Percentiles rank a stretch among this genome's conserved stretches.
phyloP scores from a whole-genome alignment of 2,797 vertebrate genomes.

The Coregonus ussuriensis region DNA sequence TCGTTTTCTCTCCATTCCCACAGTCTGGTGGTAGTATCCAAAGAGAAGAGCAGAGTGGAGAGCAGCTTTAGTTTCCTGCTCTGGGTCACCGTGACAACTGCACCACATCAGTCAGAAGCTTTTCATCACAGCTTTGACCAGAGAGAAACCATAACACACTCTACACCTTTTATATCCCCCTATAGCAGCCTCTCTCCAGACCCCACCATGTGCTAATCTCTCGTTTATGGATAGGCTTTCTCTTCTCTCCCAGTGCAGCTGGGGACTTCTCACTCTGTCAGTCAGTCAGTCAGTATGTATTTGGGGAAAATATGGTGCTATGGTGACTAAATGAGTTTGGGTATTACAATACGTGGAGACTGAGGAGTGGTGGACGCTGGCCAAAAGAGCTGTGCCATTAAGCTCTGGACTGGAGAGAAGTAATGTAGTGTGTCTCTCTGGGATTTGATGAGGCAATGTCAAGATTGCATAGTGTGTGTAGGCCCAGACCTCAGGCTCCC shows the following conservation, averaged over 20 bases:
- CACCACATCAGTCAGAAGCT: constrained; percentile 66
- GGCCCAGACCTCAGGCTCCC: constrained; percentile 8
- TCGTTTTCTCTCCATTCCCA: constrained; percentile 9
- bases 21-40: constrained; percentile 36
- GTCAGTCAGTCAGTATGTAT: not conserved
- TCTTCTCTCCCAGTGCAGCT: constrained; percentile 38
- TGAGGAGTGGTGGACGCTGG: constrained; percentile 25
- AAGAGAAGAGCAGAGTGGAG: constrained; percentile 45
- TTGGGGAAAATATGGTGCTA: not conserved
- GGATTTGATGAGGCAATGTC: constrained; percentile 23
- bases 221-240: constrained; percentile 66
- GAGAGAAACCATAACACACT: constrained; percentile 57
- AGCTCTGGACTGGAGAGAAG: constrained; percentile 30
- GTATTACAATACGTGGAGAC: not conserved
- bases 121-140: constrained; percentile 59
- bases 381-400: constrained; percentile 28
- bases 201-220: constrained; percentile 64
- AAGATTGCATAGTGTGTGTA: not conserved
- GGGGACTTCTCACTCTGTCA: not conserved
- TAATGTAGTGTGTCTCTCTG: constrained; percentile 22
- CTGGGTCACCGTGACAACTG: constrained; percentile 71
- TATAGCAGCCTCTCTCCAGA: constrained; percentile 13
- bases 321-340: constrained; percentile 7
- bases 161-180: constrained; percentile 25
- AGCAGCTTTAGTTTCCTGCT: constrained; percentile 51